Conservation (phyloP, 2,797 vertebrate species). For the Orientallactaga sibirica region DNA sequence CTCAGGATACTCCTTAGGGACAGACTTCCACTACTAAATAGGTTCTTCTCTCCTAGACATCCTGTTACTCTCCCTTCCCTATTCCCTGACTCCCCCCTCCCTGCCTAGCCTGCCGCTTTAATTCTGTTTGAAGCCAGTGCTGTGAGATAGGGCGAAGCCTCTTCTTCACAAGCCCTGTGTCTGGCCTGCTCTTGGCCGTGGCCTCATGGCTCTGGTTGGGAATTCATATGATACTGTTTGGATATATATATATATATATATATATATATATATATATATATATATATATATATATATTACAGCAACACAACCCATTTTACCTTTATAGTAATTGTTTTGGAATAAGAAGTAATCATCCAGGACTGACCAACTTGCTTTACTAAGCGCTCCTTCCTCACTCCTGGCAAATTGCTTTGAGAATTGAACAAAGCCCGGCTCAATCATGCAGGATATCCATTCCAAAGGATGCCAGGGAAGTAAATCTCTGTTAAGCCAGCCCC, state of each 20-base stretch:
- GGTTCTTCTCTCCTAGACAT: neutral
- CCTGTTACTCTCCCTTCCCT: neutral
- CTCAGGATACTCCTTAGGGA: neutral
- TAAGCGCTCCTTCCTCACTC: constrained; percentile 86
- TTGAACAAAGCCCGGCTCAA: constrained; percentile 88
- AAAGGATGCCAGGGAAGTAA: constrained; percentile 83
- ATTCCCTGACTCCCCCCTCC: neutral
- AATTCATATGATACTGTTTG: constrained; percentile 81
- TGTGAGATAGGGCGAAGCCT: neutral
- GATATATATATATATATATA: neutral
- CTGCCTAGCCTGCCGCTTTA: constrained; percentile 8
- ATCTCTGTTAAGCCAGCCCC: constrained; percentile 79
- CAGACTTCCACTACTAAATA: neutral
- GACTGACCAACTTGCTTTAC: constrained; percentile 88
- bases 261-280: too few species aligned
- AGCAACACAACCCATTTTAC: constrained; percentile 86
- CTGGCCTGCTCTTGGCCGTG: constrained; percentile 65
- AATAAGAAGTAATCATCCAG: constrained; percentile 90
- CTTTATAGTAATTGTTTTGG: constrained; percentile 88
- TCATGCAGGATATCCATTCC: constrained; percentile 87
- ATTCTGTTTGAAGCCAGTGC: neutral
- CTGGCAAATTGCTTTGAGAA: constrained; percentile 90
- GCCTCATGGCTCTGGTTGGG: constrained; percentile 58
- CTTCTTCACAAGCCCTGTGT: neutral
- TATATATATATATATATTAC: constrained; percentile 80